phyloP scores from a whole-genome alignment of 2,113 vertebrate genomes.

The Axis porcinus region DNA sequence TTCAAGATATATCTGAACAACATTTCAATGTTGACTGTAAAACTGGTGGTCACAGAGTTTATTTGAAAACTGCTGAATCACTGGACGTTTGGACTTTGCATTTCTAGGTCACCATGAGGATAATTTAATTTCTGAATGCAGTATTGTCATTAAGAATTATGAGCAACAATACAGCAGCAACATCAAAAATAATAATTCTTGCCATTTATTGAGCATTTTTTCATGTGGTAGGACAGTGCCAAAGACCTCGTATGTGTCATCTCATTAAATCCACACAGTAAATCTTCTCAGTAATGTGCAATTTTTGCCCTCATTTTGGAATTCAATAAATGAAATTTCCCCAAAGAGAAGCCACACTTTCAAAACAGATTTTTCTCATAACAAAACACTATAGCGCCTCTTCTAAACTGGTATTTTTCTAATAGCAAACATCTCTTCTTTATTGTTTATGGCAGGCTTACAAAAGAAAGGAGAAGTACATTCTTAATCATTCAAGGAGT shows the following conservation, averaged over 20 bases:
- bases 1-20: not conserved
- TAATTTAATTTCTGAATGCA: not conserved
- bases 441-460: not conserved
- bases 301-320: not conserved
- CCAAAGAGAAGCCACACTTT: not conserved
- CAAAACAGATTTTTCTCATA: not conserved
- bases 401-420: not conserved
- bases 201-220: not conserved
- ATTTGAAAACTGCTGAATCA: not conserved
- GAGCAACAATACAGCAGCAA: not conserved
- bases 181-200: not conserved
- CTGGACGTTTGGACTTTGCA: not conserved
- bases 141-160: slow-evolving; percentile 11
- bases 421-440: not conserved
- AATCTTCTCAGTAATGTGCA: not conserved
- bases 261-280: not conserved
- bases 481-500: not conserved
- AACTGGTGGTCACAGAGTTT: not conserved
- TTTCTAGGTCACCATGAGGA: not conserved
- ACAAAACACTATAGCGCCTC: not conserved
- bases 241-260: not conserved
- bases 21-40: not conserved
- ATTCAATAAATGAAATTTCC: not conserved
- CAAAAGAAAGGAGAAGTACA: not conserved
- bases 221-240: not conserved